Evolutionary conservation across 2,113 vertebrate species (phyloP), one percentile per base, ranked within the genome.

Genomic region (Myotis lucifugus): DNA sequence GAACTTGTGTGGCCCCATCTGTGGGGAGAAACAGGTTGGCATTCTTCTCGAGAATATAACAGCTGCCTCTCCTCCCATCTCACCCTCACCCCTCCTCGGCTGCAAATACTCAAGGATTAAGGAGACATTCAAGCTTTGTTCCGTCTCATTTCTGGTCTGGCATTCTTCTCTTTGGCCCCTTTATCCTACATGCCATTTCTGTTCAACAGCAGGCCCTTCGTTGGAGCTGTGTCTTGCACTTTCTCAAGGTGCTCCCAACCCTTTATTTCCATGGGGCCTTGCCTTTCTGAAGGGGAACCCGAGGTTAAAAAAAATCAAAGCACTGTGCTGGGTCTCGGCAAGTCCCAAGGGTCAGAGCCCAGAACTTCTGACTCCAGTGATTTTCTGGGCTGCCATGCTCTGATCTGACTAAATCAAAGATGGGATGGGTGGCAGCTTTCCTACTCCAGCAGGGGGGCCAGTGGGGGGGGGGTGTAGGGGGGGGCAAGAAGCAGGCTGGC

Each of bases 71-170:
- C 95, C 95, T 96, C 95, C 95, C 70, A 77, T 92, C 88, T 96
- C 94, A 2, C 95, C 34, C 94, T n/a, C 46, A 92, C 93, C 92
- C 94, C 90, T 97, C 95, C 92, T 90, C 34, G 25, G 90, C 95
- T 95, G 93, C 96, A 96, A 96, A 97, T 96, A 97, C 96, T 96
- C 96, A 54, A 93, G 96, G 97, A 97, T 97, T 97, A 97, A 95
- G 96, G 88, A 96, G 95, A 97, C 96, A 97, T 97, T 96, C 96
- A 97, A 97, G 95, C 96, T 96, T 96, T 96, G 97, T 95, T 97
- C 96, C 56, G 7, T 95, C 85, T 96, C 97, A 95, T 95, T 97
- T 97, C 96, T 97, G 85, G 93, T 90, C 93, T 88, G 93, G 95
- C 96, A 95, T 97, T 97, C 97, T 97, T 92, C 86, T 93, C 79